Base-by-base conservation (phyloP, 2,888 invertebrate genomes). In the Hyppa rectilinea region DNA sequence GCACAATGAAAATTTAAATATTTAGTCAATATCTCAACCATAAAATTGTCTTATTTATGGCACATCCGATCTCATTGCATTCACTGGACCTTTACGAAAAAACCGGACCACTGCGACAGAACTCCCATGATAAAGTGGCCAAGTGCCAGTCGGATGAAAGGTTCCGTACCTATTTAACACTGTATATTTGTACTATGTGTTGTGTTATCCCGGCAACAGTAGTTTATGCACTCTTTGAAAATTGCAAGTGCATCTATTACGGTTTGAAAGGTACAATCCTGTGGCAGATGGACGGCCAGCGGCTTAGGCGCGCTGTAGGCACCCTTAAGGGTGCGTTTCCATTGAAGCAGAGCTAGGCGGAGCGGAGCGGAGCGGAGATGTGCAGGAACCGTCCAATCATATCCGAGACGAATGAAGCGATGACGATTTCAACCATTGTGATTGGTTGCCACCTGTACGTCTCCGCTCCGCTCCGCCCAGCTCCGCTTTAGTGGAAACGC, bases 31-130 rank as follows among this genome's bases (percentile, higher is more conserved):
- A 58, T 71, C 29, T 26, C n/a, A 55, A 60, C 62, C 29, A 72
- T 78, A 66, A 78, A 78, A 56, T 36, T 52, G 72, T 34, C 72
- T 52, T 81, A 66, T 79, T 79, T 81, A 81, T 72, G 31, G 60
- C 29, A 29, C 12, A 52, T 1, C 3, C 47, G 23, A 61, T 45
- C 56, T 49, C 6, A 38, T 63, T 60, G 43, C 47, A 61, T 78
- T 63, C 58, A 63, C 14, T 55, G 17, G n/a, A 58, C 38, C n/a
- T 45, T 60, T 67, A 63, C 43, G 40, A 67, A 63, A 77, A 77
- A 81, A 78, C 55, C 50, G 52, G 78, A 45, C n/a, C 31, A 45
- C 1, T 29, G 26, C 49, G 36, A 49, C 29, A 31, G 38, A 66
- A 47, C 14, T 47, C 29, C 31, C 26, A 53, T 47, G 34, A n/a